Evolutionary conservation across 2,888 invertebrate species (phyloP), one percentile per base, ranked within the genome.

Genomic region (Lamellibrachia satsuma): DNA sequence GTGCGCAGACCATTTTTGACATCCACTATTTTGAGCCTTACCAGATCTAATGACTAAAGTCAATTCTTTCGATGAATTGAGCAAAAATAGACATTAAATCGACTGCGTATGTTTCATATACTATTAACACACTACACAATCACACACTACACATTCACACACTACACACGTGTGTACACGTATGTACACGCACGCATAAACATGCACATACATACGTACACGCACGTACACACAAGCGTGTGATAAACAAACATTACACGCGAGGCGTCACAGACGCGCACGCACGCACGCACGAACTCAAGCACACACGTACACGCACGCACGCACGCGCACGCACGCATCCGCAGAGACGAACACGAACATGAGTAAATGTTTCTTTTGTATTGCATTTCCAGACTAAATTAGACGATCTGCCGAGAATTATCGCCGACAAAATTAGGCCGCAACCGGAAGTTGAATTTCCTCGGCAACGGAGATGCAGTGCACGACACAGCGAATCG

Each of bases 401-500:
- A n/a, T 75, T 75, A 75, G 75, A 75, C 75, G 75, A 75, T 22
- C 75, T 75, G 15, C 75, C 75, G 75, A 11, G n/a, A n/a, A 75
- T 75, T 22, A 75, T 75, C 75, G 75, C 75, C 15, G 75, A 75
- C 15, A 75, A n/a, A 75, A 75, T 75, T 22, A 75, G n/a, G 75
- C n/a, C 75, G n/a, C 75, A 11, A 22, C 75, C 75, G 22, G 75
- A 75, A 22, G 75, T 75, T 75, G 75, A 75, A 22, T 75, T 75
- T n/a, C 75, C 75, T 6, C 75, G 75, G 22, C 75, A 75, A 75
- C 15, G 75, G 22, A 11, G 75, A 22, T 75, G 75, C 75, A 75
- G 75, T n/a, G n/a, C 75, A 22, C 75, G 75, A 75, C 75, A 75
- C 75, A 75, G 75, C n/a, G 75, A 75, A 75, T 75, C 75, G 75